Percentiles rank a stretch among this genome's conserved stretches.
phyloP scores from a whole-genome alignment of 2,113 vertebrate species.

The Microcebus lehilahytsara region DNA sequence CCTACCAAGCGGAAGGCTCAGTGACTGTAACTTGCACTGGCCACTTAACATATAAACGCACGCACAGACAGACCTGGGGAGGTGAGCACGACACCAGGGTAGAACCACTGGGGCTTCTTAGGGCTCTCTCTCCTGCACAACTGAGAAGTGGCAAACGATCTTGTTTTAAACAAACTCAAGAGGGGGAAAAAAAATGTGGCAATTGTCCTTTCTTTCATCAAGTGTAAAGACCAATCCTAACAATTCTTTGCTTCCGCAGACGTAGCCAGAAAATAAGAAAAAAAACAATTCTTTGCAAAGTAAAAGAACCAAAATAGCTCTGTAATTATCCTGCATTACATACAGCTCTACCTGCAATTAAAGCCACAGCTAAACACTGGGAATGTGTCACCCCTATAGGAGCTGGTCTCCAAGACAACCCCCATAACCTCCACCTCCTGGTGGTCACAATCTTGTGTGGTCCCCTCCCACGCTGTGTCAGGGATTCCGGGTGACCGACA shows the following conservation, averaged over 20 bases:
- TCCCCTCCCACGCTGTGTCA: not conserved
- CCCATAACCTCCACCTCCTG: not conserved
- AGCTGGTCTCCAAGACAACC: not conserved
- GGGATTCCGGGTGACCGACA: too few species aligned
- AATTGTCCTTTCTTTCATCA: not conserved
- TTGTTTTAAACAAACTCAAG: not conserved
- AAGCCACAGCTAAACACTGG: not conserved
- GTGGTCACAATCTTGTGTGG: too few species aligned
- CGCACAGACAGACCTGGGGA: not conserved
- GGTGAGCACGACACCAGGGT: accelerated
- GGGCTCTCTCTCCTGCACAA: not conserved
- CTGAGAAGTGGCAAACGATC: not conserved
- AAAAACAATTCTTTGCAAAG: not conserved
- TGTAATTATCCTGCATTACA: not conserved
- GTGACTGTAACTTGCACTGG: not conserved
- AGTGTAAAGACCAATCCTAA: not conserved
- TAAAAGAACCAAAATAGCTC: not conserved
- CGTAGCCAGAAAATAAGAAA: too few species aligned
- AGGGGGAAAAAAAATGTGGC: accelerated
- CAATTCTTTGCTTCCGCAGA: too few species aligned
- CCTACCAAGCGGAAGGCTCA: not conserved
- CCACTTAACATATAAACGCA: not conserved
- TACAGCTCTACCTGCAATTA: not conserved
- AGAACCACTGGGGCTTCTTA: not conserved
- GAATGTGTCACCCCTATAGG: not conserved